Percentiles rank a stretch among this genome's conserved stretches.
These are phyloP conservation scores for Anastrepha obliqua DNA, from an alignment of 1,140 invertebrate genomes.

Conservation along the genomic window DNA sequence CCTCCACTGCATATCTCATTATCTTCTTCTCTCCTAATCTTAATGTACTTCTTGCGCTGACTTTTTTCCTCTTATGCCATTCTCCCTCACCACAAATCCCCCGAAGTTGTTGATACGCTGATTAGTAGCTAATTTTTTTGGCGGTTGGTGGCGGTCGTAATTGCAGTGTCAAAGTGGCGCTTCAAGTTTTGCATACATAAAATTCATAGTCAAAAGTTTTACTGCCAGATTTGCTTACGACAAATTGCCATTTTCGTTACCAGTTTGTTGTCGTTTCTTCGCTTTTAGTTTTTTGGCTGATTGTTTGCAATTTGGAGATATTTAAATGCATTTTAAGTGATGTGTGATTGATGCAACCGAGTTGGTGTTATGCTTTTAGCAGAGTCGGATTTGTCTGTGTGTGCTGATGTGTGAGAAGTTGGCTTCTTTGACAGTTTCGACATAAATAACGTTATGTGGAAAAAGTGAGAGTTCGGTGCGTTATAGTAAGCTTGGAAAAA, in stretches of 20 bases:
- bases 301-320: background rate
- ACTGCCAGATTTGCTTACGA: background rate
- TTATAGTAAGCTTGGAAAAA: no score
- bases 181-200: slow-evolving; percentile 39
- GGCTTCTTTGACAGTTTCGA: no score
- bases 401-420: no score
- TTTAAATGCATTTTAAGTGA: slow-evolving; percentile 17
- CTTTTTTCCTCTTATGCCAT: background rate
- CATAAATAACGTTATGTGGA: no score
- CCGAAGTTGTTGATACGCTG: slow-evolving; percentile 3
- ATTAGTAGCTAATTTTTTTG: slow-evolving; percentile 37
- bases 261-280: background rate
- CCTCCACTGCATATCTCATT: background rate
- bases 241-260: background rate
- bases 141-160: background rate
- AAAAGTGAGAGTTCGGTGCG: no score
- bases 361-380: background rate
- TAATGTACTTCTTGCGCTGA: background rate
- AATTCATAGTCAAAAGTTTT: slow-evolving; percentile 26
- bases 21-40: background rate
- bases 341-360: background rate
- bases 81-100: background rate
- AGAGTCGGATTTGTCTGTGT: background rate
- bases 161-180: slow-evolving; percentile 36
- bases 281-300: background rate